Evolutionary conservation across 2,797 vertebrate genomes (phyloP), one percentile per base, ranked within the genome.

Genomic region (Numenius phaeopus): DNA sequence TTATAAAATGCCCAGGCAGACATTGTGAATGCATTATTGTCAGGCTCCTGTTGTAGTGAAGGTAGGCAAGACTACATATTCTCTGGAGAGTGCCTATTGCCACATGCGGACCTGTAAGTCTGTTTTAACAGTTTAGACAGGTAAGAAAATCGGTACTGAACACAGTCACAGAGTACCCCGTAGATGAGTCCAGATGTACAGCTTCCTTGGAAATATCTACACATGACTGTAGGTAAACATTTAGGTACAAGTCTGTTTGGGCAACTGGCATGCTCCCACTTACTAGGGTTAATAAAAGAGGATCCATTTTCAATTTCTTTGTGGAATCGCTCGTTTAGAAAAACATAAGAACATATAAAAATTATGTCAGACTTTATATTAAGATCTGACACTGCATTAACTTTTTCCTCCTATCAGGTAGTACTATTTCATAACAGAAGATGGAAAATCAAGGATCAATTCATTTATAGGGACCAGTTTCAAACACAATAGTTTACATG

Each of bases 91-190:
- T 24, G 4, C 16, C 9, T 86, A 52, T 44, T 29, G 30, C 12
- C 40, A 37, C 14, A 14, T 9, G 5, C 61, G 10, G 18, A 77
- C 32, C 21, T 77, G 9, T 40, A 62, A 70, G 5, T 21, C 29
- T n/a, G 19, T 69, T 79, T 77, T 50, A 62, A 20, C 54, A 59
- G 23, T 49, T 92, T 69, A 75, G 44, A 37, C 3, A 47, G 23
- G 2, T 29, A 55, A 78, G 19, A 76, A 24, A 32, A 40, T 10
- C 19, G 7, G 8, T 57, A 26, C 22, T 62, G 42, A 70, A 16
- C n/a, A 39, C 3, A 77, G 34, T 11, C 44, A 40, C 7, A 44
- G 32, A 18, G 4, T 21, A 34, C 2, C 5, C 8, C 1, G 0
- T 13, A 66, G 34, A 32, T 30, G 3, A 55, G 16, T 26, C 12